Base-by-base conservation (phyloP, 2,113 vertebrate species). In the Siniperca knerii region DNA sequence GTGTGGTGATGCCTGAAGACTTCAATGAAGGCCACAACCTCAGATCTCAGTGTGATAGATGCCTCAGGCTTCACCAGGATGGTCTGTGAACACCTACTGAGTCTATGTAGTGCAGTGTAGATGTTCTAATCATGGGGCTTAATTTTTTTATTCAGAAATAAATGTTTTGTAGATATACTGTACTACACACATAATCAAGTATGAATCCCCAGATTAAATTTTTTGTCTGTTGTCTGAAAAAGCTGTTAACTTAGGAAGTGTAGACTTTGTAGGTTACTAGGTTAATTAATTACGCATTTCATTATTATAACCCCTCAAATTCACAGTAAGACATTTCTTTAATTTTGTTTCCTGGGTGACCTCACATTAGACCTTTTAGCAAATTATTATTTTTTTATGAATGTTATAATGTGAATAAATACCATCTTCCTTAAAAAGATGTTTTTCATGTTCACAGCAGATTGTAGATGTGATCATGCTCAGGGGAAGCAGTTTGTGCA, bases 1-100 rank as follows among this genome's bases (percentile, higher is more conserved):
- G 57, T 73, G 74, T 78, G 85, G 79, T 85, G 91, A 85, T 68
- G 87, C 87, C 78, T 86, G 85, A 87, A 83, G 89, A 71, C 67
- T 70, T 82, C 20, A 46, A 16, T 74, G 70, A 70, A 84, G 81
- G 83, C 65, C 73, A 8, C 2, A 12, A 90, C 87, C 88, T 78
- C 60, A 75, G 60, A 84, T 9, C 52, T 66, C 54, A 54, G 21
- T 18, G 69, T 67, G 79, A 60, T 67, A 48, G 75, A 77, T 74
- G 68, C 66, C 72, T 88, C 33, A 0, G 65, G 67, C 68, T 69
- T 71, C 77, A 76, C 1, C 18, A 12, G 13, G 48, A 60, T 68
- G 64, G 18, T 60, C 66, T 77, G 67, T 82, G 75, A 89, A 66
- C 65, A 33, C 33, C 9, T 77, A 65, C 46, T 62, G 58, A 16